phyloP scores from a whole-genome alignment of 2,113 vertebrate genomes.

The Nansenia antarctica region DNA sequence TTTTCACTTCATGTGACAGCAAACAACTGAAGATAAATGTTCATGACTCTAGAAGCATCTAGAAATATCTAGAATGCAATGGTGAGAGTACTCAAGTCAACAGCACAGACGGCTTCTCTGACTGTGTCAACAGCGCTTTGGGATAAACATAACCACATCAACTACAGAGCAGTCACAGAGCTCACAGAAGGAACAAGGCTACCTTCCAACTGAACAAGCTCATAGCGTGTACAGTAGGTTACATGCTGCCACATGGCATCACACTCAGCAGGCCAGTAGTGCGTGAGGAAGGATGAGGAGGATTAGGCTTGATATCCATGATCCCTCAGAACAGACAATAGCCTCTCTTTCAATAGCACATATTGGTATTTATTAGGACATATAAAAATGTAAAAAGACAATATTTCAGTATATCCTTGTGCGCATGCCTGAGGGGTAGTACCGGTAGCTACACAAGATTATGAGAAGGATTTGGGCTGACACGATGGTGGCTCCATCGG shows the following conservation, averaged over 20 bases:
- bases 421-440: constrained; percentile 59
- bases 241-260: constrained; percentile 43
- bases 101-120: background rate
- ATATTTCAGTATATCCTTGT: constrained; percentile 36
- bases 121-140: constrained; percentile 2
- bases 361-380: constrained; percentile 54
- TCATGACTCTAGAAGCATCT: no score
- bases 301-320: constrained; percentile 34
- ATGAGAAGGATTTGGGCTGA: constrained; percentile 71
- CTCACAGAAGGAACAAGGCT: constrained; percentile 21
- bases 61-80: no score
- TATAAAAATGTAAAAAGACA: constrained; percentile 30
- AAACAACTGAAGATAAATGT: no score
- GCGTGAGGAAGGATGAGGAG: constrained; percentile 23
- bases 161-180: constrained; percentile 28
- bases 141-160: constrained; percentile 4
- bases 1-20: no score
- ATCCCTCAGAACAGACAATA: constrained; percentile 33
- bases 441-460: no score
- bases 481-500: constrained; percentile 65
- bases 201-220: constrained; percentile 47
- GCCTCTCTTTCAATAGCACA: constrained; percentile 40
- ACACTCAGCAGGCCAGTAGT: constrained; percentile 39
- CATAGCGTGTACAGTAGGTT: constrained; percentile 34
- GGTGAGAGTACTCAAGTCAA: no score